Conservation (phyloP, 2,888 invertebrate genomes). For the Entomobrya multifasciata region DNA sequence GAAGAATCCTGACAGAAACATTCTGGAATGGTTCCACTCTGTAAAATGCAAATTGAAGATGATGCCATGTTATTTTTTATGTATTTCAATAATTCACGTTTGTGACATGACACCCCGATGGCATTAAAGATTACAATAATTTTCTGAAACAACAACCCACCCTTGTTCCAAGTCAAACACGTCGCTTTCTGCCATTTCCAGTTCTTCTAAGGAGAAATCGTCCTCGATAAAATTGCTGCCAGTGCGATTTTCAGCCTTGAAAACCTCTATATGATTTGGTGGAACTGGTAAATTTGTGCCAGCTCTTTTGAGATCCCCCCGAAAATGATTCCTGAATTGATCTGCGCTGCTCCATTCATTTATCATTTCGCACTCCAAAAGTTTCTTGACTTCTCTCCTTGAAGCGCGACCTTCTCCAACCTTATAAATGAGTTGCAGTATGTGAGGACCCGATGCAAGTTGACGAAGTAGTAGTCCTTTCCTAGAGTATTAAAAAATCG, state of each 20-base stretch:
- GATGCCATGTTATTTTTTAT: too few relatives aligned
- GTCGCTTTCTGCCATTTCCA: slow-evolving; percentile 67
- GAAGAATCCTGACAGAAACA: slow-evolving; percentile 84
- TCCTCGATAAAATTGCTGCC: slow-evolving; percentile 22
- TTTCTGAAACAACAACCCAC: slow-evolving; percentile 36
- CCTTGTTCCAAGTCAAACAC: slow-evolving; percentile 74
- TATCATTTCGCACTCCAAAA: slow-evolving; percentile 87
- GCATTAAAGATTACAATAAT: too few relatives aligned
- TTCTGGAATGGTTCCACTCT: slow-evolving; percentile 81
- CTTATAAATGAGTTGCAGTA: slow-evolving; percentile 87
- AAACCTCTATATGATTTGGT: slow-evolving; percentile 55
- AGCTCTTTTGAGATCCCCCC: slow-evolving; percentile 83
- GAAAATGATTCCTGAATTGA: slow-evolving; percentile 85
- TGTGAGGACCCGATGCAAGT: slow-evolving; percentile 86
- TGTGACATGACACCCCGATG: too few relatives aligned
- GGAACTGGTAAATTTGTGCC: slow-evolving; percentile 74
- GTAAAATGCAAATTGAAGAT: background rate
- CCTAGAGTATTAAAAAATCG: slow-evolving; percentile 81
- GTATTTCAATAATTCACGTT: too few relatives aligned
- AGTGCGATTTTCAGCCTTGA: slow-evolving; percentile 29
- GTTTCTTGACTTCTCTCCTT: slow-evolving; percentile 78
- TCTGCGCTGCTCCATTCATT: slow-evolving; percentile 83
- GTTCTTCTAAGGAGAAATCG: slow-evolving; percentile 57
- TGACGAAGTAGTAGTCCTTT: slow-evolving; percentile 85
- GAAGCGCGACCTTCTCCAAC: slow-evolving; percentile 81